Evolutionary conservation across 2,113 vertebrate species (phyloP), one percentile per base, ranked within the genome.

Genomic region (Phyllostomus hastatus): DNA sequence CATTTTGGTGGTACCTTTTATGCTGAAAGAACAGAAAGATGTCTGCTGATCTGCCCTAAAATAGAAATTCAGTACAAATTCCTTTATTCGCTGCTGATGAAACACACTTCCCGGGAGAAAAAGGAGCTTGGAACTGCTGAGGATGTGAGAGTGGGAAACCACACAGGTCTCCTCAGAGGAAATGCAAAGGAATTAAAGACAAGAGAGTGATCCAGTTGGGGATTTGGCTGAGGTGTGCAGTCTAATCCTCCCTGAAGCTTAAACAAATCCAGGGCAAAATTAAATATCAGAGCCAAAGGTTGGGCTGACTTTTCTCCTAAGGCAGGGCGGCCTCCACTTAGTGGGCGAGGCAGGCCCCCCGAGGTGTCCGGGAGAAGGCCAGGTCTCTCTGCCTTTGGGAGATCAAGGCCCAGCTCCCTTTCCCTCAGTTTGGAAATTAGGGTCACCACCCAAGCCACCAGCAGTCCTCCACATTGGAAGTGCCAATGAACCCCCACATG

Each of bases 211-310:
- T 17, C 20, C 46, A 35, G 0, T 1, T 33, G 78, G 90, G 90
- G 61, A 91, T 80, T 19, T 89, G 82, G 79, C 78, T 69, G 43
- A 69, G 26, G 24, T 17, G 26, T 41, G 11, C 38, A 17, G 5
- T 43, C 73, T 85, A 88, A 80, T 33, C 75, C n/a, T 72, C 54
- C 70, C 33, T n/a, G 33, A 20, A 28, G 54, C 64, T 88, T 75
- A 72, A 33, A 82, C 67, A 92, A 88, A 92, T 64, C 33, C 46
- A 17, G 17, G 82, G 85, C 88, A 82, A 0, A 87, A 88, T 95
- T 93, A 94, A 97, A 95, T 84, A 96, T 59, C 0, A 1, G 88
- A 91, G 96, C 82, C 83, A 92, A 98, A 95, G 92, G 81, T 35
- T 96, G 97, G 52, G 70, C 8, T 59, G 78, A 93, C 92, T 84